phyloP scores from a whole-genome alignment of 2,113 vertebrate species.

The Caranx ignobilis region DNA sequence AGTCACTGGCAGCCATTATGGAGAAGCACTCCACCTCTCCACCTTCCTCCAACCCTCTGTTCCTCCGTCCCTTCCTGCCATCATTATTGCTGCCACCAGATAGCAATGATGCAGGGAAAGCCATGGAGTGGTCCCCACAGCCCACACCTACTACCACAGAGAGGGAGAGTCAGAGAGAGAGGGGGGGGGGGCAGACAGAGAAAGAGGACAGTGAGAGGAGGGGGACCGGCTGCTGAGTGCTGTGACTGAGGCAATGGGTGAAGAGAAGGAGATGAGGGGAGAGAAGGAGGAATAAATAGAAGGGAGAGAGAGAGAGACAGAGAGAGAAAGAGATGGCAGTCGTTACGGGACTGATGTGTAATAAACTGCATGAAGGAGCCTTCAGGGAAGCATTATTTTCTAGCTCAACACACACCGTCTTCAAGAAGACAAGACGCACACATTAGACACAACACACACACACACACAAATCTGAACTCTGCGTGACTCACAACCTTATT shows the following conservation, averaged over 20 bases:
- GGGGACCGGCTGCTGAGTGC: slow-evolving; percentile 54
- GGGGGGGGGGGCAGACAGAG: slow-evolving; percentile 21
- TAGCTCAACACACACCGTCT: slow-evolving; percentile 59
- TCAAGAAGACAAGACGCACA: slow-evolving; percentile 32
- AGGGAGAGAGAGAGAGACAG: slow-evolving; percentile 3
- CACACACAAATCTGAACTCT: slow-evolving; percentile 60
- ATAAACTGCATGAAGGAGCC: slow-evolving; percentile 75
- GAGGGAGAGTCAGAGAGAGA: slow-evolving; percentile 25
- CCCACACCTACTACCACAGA: slow-evolving; percentile 53
- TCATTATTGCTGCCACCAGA: slow-evolving; percentile 74
- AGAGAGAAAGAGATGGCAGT: slow-evolving; percentile 29
- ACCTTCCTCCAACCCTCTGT: slow-evolving; percentile 37
- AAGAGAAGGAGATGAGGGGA: slow-evolving; percentile 29
- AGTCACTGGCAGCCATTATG: slow-evolving; percentile 67
- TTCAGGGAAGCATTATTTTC: slow-evolving; percentile 71
- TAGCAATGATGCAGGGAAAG: slow-evolving; percentile 65
- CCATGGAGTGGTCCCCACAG: slow-evolving; percentile 53
- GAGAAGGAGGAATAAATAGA: slow-evolving; percentile 37
- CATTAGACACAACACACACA: slow-evolving; percentile 7
- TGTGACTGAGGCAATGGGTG: slow-evolving; percentile 40
- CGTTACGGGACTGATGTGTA: slow-evolving; percentile 70
- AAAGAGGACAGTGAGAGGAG: slow-evolving; percentile 37
- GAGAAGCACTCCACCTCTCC: slow-evolving; percentile 55
- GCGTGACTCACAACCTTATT: slow-evolving; percentile 74
- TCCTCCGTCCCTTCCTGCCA: slow-evolving; percentile 55